Evolutionary conservation across 2,113 vertebrate species (phyloP), one percentile per base, ranked within the genome.

Genomic region (Irena cyanogastra): DNA sequence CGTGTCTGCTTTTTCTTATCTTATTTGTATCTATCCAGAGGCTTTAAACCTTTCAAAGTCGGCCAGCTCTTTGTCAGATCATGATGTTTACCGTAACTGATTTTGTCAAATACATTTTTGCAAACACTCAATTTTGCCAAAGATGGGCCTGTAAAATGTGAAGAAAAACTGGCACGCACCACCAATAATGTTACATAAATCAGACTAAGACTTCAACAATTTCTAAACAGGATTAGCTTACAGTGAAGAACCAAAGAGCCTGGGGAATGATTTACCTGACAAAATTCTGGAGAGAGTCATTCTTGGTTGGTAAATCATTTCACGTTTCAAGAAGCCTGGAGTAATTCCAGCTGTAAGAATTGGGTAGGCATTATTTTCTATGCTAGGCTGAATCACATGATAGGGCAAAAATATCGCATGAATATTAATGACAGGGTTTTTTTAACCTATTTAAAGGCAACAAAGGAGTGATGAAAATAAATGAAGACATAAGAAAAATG

Each of bases 1-100:
- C 94, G 93, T 98, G 97, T 97, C 96, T 97, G 72, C 87, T 96
- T 97, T 95, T 96, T 96, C 96, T 98, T 97, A 97, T 97, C 95
- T 97, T 96, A 97, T 97, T 97, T 98, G 97, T 97, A 93, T 97
- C 96, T 97, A 82, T 96, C 87, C 97, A 68, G 95, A 98, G 81
- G 75, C 87, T 96, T 85, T 91, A 87, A 97, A 90, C 37, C 64
- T 96, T 97, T 97, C 87, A 93, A 96, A 97, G 35, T 77, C 71
- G 52, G 83, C 81, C 80, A 96, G 87, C 54, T 96, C 83, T 93
- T 96, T 95, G 66, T 96, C 92, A 97, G 85, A 88, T 95, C 81
- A 39, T 95, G 88, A 96, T 97, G 94, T 96, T 98, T 97, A 95
- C 89, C 19, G 41, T 96, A 94, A 95, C 97, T 59, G 74, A 95